These are phyloP conservation scores for Ormyrus pomaceus DNA, from an alignment of 2,888 invertebrate species.

Conservation along the genomic window DNA sequence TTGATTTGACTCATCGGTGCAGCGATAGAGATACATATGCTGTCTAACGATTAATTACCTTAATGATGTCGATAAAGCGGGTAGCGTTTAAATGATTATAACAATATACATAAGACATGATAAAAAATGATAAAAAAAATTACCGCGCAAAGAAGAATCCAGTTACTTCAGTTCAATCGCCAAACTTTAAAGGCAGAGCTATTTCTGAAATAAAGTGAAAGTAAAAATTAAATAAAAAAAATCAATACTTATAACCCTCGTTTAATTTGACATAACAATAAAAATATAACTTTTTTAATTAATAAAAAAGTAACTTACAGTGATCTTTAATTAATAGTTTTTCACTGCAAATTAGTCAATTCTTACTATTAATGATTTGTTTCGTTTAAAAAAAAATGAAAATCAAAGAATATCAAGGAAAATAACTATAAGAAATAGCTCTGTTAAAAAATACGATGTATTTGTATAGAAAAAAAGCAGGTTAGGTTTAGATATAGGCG, in stretches of 20 bases:
- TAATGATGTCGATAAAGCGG: slow-evolving; percentile 33
- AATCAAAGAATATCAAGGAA: neutral
- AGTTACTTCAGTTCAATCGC: slow-evolving; percentile 64
- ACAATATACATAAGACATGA: slow-evolving; percentile 10
- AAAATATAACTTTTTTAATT: neutral
- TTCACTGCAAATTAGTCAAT: too few species aligned
- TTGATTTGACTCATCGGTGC: slow-evolving; percentile 44
- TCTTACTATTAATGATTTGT: neutral
- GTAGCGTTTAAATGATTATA: slow-evolving; percentile 44
- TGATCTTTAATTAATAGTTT: too few species aligned
- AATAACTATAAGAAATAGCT: neutral
- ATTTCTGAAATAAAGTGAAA: slow-evolving; percentile 4
- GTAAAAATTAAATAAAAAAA: too few species aligned
- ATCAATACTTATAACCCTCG: too few species aligned
- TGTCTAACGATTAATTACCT: slow-evolving; percentile 44
- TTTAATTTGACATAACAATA: neutral
- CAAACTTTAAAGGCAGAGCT: neutral
- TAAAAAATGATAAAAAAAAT: slow-evolving; percentile 26
- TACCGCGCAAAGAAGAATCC: slow-evolving; percentile 67
- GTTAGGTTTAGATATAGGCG: slow-evolving; percentile 60
- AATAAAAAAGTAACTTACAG: too few species aligned
- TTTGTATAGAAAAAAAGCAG: slow-evolving; percentile 22
- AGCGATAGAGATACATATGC: slow-evolving; percentile 30
- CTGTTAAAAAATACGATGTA: slow-evolving; percentile 2
- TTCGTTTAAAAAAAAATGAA: neutral